Conservation (phyloP, 1,140 invertebrate genomes). For the Pissodes strobi region DNA sequence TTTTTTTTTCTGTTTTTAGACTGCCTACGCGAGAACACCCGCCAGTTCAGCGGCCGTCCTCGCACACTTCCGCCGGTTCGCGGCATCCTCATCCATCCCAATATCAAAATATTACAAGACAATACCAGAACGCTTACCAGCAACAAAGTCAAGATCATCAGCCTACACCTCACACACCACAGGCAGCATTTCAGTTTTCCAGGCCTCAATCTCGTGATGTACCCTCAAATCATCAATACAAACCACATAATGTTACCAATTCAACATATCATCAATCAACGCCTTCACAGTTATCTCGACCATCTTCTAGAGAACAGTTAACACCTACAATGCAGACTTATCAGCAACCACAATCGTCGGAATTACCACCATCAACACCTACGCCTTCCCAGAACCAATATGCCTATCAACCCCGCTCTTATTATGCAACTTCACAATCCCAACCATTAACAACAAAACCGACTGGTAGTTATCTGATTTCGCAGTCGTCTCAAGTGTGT, state of each 20-base stretch:
- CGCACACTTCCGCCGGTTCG: slow-evolving; percentile 42
- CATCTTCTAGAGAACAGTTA: slow-evolving; percentile 36
- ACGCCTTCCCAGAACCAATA: slow-evolving; percentile 43
- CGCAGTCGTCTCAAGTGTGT: not conserved
- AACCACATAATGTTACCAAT: slow-evolving; percentile 39
- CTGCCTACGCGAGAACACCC: slow-evolving; percentile 37
- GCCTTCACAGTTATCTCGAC: slow-evolving; percentile 40
- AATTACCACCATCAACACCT: slow-evolving; percentile 43
- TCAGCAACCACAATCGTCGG: slow-evolving; percentile 47
- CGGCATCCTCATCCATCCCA: slow-evolving; percentile 43
- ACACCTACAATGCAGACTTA: slow-evolving; percentile 28
- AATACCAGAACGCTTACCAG: slow-evolving; percentile 27
- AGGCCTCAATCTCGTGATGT: slow-evolving; percentile 43
- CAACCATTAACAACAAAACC: slow-evolving; percentile 9
- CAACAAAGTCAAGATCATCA: slow-evolving; percentile 32
- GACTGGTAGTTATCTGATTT: slow-evolving; percentile 11
- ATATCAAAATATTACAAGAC: slow-evolving; percentile 32
- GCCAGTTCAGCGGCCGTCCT: slow-evolving; percentile 42
- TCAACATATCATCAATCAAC: slow-evolving; percentile 41
- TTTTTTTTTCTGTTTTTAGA: too few species aligned
- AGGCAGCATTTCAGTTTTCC: slow-evolving; percentile 40
- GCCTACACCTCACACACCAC: slow-evolving; percentile 33
- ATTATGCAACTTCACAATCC: slow-evolving; percentile 45
- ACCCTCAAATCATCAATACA: slow-evolving; percentile 43
- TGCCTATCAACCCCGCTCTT: slow-evolving; percentile 34